phyloP scores from a whole-genome alignment of 1,140 invertebrate species.

The Galendromus occidentalis region DNA sequence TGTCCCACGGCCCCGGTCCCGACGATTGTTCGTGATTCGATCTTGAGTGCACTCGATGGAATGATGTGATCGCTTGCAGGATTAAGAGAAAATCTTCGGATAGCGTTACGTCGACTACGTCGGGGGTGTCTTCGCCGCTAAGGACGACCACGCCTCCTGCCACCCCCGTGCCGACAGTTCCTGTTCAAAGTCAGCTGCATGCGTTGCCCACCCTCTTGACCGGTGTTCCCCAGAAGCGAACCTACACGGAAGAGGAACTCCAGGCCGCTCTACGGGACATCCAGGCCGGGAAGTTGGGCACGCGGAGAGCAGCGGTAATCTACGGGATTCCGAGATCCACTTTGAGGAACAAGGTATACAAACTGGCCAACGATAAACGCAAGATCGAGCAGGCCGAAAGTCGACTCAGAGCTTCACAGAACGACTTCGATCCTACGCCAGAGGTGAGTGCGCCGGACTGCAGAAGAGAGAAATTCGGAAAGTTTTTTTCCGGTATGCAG shows the following conservation, averaged over 20 bases:
- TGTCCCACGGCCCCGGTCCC: no score
- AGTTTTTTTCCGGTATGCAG: no score
- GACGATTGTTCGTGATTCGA: no score
- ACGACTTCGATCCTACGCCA: no score
- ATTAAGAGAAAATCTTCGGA: not conserved
- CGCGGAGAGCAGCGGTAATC: constrained; percentile 68
- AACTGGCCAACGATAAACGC: constrained; percentile 45
- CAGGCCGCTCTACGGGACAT: constrained; percentile 73
- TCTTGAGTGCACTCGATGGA: no score
- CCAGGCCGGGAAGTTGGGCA: constrained; percentile 71
- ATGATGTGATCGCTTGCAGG: not conserved
- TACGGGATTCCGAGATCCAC: constrained; percentile 89
- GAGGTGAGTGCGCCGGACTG: no score
- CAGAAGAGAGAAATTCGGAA: no score
- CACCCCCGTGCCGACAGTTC: not conserved
- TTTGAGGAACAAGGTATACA: constrained; percentile 76
- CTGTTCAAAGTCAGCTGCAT: no score
- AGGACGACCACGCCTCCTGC: not conserved
- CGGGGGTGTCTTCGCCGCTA: not conserved
- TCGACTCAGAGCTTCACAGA: no score
- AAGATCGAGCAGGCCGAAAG: not conserved
- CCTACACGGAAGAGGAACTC: constrained; percentile 77
- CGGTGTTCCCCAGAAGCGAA: constrained; percentile 28
- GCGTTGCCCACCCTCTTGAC: not conserved
- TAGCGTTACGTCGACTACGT: not conserved